Evolutionary conservation across 2,888 invertebrate genomes (phyloP).

Genomic region (Metacarcinus magister): DNA sequence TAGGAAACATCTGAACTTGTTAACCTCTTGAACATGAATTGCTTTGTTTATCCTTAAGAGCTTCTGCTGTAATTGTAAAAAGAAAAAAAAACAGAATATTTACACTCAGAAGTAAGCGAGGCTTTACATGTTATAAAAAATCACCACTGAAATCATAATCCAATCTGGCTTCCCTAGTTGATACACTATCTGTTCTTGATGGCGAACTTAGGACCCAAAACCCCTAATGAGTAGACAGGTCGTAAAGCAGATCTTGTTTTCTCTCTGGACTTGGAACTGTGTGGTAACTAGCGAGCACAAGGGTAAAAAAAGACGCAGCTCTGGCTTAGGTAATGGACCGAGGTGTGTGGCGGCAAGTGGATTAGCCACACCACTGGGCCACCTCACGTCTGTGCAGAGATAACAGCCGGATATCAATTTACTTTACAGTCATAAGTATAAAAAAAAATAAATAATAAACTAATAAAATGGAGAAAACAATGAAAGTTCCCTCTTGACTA

Average conservation of each 20-base stretch:
- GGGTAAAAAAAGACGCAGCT: slow-evolving; percentile 49
- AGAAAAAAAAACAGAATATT: slow-evolving; percentile 76
- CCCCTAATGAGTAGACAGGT: slow-evolving; percentile 45
- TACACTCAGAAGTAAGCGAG: slow-evolving; percentile 80
- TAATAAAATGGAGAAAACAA: slow-evolving; percentile 19
- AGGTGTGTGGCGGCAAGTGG: slow-evolving; percentile 70
- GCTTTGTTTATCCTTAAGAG: slow-evolving; percentile 76
- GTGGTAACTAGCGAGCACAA: slow-evolving; percentile 67
- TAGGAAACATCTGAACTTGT: slow-evolving; percentile 79
- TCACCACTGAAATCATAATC: slow-evolving; percentile 75
- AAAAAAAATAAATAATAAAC: neutral
- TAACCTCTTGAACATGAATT: slow-evolving; percentile 75
- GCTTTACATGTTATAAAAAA: slow-evolving; percentile 80
- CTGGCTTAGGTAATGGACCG: slow-evolving; percentile 67
- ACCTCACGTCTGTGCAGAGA: slow-evolving; percentile 35
- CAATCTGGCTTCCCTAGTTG: slow-evolving; percentile 76
- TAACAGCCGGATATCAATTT: slow-evolving; percentile 53
- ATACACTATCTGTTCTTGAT: slow-evolving; percentile 31
- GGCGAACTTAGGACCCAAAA: slow-evolving; percentile 40
- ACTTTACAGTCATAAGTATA: neutral
- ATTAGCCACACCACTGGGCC: slow-evolving; percentile 52
- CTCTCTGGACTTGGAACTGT: slow-evolving; percentile 68
- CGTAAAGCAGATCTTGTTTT: slow-evolving; percentile 54
- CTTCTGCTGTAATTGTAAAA: slow-evolving; percentile 77
- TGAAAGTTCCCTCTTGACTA: slow-evolving; percentile 46